phyloP scores from a whole-genome alignment of 2,113 vertebrate species.

The Mus pahari region DNA sequence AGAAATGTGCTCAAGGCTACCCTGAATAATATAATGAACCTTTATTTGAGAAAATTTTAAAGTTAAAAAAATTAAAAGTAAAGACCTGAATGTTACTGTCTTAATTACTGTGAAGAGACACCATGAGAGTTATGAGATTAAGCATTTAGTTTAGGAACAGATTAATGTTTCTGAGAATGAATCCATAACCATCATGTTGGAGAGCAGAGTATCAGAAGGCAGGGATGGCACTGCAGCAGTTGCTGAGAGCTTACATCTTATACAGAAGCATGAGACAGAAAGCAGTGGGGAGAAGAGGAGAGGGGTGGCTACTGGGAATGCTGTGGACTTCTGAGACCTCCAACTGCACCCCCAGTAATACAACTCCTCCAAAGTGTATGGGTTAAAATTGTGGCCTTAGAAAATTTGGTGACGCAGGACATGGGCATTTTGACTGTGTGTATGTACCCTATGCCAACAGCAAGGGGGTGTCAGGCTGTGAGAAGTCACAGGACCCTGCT shows the following conservation, averaged over 20 bases:
- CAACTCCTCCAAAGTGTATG: not conserved
- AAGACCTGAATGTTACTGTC: not conserved
- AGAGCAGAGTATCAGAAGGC: not conserved
- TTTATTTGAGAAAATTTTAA: not conserved
- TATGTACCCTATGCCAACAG: no score
- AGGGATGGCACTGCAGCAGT: not conserved
- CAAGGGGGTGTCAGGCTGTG: no score
- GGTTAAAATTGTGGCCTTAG: no score
- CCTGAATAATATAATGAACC: not conserved
- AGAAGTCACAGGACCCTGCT: no score
- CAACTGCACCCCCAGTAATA: not conserved
- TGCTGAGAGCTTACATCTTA: not conserved
- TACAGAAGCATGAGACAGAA: not conserved
- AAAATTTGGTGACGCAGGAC: no score
- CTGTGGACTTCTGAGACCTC: not conserved
- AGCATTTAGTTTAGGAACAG: not conserved
- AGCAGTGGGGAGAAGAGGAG: rapidly evolving
- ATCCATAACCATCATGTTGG: not conserved
- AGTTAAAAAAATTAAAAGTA: not conserved
- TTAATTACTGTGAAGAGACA: not conserved
- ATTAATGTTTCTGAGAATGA: not conserved
- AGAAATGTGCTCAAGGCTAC: not conserved
- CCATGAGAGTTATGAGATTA: not conserved
- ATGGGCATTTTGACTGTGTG: no score
- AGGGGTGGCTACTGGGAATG: not conserved